Base-by-base conservation (phyloP, 1,140 invertebrate genomes). In the Panulirus ornatus region DNA sequence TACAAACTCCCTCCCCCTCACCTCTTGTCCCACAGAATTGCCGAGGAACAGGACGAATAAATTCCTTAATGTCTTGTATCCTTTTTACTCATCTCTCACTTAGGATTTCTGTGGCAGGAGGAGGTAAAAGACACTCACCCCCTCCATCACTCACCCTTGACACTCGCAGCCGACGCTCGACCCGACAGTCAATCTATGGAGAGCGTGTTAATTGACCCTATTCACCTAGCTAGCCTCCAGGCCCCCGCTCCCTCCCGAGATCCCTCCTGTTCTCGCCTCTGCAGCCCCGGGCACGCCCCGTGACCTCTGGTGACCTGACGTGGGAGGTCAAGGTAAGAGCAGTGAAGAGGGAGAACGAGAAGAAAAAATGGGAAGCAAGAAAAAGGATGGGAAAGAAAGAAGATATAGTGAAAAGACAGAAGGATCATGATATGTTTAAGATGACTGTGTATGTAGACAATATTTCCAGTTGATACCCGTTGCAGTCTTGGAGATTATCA, bases 261-360 rank as follows among this genome's bases (percentile, higher is more conserved):
- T 44, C 34, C 30, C 78, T 79, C 30, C 78, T 2, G 2, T 14
- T n/a, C 78, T 81, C 78, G 38, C 78, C 78, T 81, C 27, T 36
- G 78, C 78, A 58, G 73, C 78, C 78, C 27, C 9, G 8, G 78
- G 14, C 78, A 58, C 78, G 30, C 47, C 78, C 30, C 47, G 36
- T 58, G 38, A 47, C 36, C 63, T 44, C 16, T 6, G 0, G 11
- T 70, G 58, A 44, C 63, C 42, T 44, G 63, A 84, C 63, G 63
- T 84, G 66, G 42, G 66, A 84, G 82, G 82, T 84, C 63, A 84
- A 34, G 63, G 34, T 36, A 22, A 22, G 19, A 63, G 9, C 5
- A 63, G 38, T 16, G 19, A 70, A 36, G 38, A 9, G 36, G 30
- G 54, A 36, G 47, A 58, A 9, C 14, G 22, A 16, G 78, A 0